A percentile compares a stretch with the other conserved stretches of the same genome.
Evolutionary conservation across 1,140 invertebrate species (phyloP).

Genomic region (Gryllus bimaculatus): DNA sequence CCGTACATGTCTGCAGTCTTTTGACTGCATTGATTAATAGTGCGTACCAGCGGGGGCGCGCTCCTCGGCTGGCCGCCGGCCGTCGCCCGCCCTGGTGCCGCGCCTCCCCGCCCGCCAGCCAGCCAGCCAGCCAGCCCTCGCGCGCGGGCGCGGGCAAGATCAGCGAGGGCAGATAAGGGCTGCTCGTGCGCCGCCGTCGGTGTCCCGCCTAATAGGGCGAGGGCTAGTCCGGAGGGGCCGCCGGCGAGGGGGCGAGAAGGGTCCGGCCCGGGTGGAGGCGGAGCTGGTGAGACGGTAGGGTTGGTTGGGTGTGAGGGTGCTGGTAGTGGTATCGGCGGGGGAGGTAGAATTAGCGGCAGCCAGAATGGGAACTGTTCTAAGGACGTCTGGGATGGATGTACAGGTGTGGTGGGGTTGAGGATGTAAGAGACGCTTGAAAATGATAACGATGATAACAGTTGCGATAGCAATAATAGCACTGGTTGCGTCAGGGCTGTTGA

Average conservation of each 20-base stretch:
- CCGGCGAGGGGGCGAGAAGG: not conserved
- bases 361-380: too few relatives aligned
- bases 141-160: slow-evolving; percentile 30
- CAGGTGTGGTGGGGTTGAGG: too few relatives aligned
- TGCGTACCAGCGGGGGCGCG: slow-evolving; percentile 6
- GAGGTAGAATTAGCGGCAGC: too few relatives aligned
- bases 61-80: slow-evolving; percentile 26
- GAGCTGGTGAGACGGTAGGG: not conserved
- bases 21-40: slow-evolving; percentile 1
- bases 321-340: too few relatives aligned
- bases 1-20: not conserved
- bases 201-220: too few relatives aligned
- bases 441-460: too few relatives aligned
- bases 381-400: too few relatives aligned
- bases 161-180: slow-evolving; percentile 35
- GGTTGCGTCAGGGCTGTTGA: too few relatives aligned
- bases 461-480: too few relatives aligned
- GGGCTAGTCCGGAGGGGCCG: not conserved
- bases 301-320: too few relatives aligned
- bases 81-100: slow-evolving; percentile 10
- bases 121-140: slow-evolving; percentile 28
- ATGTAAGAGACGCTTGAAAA: too few relatives aligned
- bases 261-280: not conserved
- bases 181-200: too few relatives aligned
- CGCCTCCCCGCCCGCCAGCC: slow-evolving; percentile 39